Base-by-base conservation (phyloP, 1,140 invertebrate species). In the Zaprionus camerounensis region DNA sequence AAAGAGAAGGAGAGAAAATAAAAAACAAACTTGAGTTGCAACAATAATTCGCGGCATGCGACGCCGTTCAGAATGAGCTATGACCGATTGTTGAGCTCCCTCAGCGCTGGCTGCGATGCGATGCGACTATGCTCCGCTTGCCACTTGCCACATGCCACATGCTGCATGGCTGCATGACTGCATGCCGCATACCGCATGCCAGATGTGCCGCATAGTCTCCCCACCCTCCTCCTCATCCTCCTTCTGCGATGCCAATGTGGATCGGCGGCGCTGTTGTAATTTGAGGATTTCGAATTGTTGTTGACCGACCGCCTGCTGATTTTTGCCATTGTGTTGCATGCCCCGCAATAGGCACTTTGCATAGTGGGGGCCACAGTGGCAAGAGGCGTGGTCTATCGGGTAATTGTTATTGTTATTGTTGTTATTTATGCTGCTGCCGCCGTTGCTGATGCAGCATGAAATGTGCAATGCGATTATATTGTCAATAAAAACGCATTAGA, bases 401-500 rank as follows among this genome's bases (percentile, higher is more conserved):
- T 74, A 74, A 76, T 71, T 71, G 73, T 71, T 76, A 86, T 79
- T 82, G 76, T 85, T 86, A 86, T 82, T 69, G 67, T 86, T 85
- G 76, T 82, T 86, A 85, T 87, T 85, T 87, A 85, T 87, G 79
- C 70, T 31, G 58, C 58, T 11, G 64, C 5, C 56, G 51, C 11
- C 20, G 58, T 5, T 71, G 26, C 36, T 53, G 62, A 31, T 58
- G 59, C 49, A 13, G 72, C 72, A 62, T 70, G 38, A 70, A 75
- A 74, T 79, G 67, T 79, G 64, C 57, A 80, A 76, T 36, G 78
- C 74, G 78, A 75, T 87, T 76, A 74, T 81, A 81, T 85, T 81
- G 80, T 74, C 83, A 87, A 82, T 82, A 87, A 81, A 86, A 88
- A 65, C 70, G 67, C 81, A 83, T 88, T 83, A 88, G 80, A 86